These are phyloP conservation scores for Diaphora mendica DNA, from an alignment of 2,888 invertebrate genomes.

Conservation along the genomic window DNA sequence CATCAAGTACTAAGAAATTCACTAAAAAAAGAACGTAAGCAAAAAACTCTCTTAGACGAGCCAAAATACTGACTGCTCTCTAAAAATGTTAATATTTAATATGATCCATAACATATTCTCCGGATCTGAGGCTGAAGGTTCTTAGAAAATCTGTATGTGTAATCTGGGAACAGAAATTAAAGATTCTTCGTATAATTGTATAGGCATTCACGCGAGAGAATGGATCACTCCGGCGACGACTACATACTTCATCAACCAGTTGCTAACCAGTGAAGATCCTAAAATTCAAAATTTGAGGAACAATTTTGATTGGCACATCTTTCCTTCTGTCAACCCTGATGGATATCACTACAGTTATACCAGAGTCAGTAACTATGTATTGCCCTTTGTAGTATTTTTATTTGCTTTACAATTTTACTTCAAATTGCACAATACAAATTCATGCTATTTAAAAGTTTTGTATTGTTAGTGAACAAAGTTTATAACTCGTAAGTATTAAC, in stretches of 20 bases:
- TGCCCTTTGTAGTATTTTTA: no score
- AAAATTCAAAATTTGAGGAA: conserved; percentile 81
- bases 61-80: neutral
- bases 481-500: neutral
- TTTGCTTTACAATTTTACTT: no score
- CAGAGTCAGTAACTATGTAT: conserved; percentile 63
- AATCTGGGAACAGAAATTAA: neutral
- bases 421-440: neutral
- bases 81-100: neutral
- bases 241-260: conserved; percentile 88
- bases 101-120: neutral
- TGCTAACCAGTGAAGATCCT: conserved; percentile 85
- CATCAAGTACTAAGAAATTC: neutral
- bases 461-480: neutral
- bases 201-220: conserved; percentile 91
- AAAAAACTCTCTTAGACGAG: no score
- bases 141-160: neutral
- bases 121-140: neutral
- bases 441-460: neutral
- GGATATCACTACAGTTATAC: conserved; percentile 91
- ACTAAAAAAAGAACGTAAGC: no score
- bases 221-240: conserved; percentile 90
- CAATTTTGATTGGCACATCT: conserved; percentile 90
- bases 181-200: neutral
- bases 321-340: conserved; percentile 92